These are phyloP conservation scores for Polydrusus cervinus DNA, from an alignment of 2,888 invertebrate species.

Conservation along the genomic window DNA sequence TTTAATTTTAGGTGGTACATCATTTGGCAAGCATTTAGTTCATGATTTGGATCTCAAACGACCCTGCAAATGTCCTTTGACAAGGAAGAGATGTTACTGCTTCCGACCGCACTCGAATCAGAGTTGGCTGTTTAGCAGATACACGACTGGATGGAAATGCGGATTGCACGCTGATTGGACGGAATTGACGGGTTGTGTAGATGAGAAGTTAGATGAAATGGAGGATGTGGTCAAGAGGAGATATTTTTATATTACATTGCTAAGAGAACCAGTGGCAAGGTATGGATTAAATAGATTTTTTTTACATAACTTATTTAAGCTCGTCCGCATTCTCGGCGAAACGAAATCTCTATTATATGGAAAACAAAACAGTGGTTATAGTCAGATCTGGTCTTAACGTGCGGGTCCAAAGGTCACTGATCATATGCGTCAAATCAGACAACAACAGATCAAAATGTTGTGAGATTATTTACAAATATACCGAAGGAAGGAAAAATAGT, in stretches of 20 bases:
- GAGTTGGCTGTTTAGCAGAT: constrained; percentile 98
- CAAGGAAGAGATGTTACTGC: constrained; percentile 92
- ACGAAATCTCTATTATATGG: no score
- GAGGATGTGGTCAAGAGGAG: constrained; percentile 80
- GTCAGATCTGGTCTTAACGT: no score
- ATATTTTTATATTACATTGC: constrained; percentile 96
- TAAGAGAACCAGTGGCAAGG: constrained; percentile 91
- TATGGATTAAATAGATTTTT: not conserved
- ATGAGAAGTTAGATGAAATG: constrained; percentile 91
- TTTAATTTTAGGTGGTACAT: constrained; percentile 82
- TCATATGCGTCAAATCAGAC: no score
- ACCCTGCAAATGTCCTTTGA: constrained; percentile 94
- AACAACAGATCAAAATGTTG: no score
- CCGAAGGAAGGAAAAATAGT: no score
- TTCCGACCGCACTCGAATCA: constrained; percentile 93
- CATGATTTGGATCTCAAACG: constrained; percentile 93
- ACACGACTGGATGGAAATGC: constrained; percentile 98
- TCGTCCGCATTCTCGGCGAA: no score
- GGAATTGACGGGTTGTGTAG: constrained; percentile 93
- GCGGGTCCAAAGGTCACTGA: no score
- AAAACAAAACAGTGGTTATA: no score
- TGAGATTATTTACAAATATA: no score
- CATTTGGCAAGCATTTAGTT: constrained; percentile 97
- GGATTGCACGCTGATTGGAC: constrained; percentile 99
- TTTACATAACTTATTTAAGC: no score